phyloP scores from a whole-genome alignment of 2,888 invertebrate species.

The Epirrita christyi region DNA sequence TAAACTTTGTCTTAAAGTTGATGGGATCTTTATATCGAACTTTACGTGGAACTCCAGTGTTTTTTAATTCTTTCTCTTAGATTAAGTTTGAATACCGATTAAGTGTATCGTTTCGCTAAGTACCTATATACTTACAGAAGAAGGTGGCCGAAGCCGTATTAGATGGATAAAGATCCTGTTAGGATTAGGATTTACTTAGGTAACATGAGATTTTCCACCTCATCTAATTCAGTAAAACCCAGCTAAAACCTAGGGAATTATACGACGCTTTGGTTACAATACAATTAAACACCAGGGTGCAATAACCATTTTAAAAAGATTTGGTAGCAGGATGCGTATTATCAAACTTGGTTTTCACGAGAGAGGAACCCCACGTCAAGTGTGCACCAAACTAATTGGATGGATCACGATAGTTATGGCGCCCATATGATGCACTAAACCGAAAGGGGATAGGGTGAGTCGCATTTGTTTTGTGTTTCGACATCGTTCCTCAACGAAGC shows the following conservation, averaged over 20 bases:
- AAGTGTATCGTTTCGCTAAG: constrained; percentile 1
- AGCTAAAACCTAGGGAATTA: neutral
- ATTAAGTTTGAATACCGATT: constrained; percentile 12
- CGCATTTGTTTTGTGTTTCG: constrained; percentile 21
- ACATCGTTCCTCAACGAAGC: too few relatives aligned
- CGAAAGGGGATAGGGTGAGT: constrained; percentile 42
- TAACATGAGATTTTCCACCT: constrained; percentile 4
- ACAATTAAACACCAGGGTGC: too few relatives aligned
- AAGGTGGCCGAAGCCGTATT: constrained; percentile 13
- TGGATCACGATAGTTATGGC: constrained; percentile 62
- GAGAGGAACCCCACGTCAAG: constrained; percentile 25
- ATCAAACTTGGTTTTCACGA: constrained; percentile 18
- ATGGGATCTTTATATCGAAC: neutral
- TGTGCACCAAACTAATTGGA: constrained; percentile 66
- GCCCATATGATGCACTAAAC: constrained; percentile 42
- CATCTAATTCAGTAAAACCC: neutral
- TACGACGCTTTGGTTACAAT: too few relatives aligned
- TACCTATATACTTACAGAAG: neutral
- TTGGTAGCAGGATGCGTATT: too few relatives aligned
- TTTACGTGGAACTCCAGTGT: neutral
- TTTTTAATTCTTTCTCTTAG: neutral
- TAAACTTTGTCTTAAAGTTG: neutral
- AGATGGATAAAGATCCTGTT: neutral
- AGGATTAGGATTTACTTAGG: constrained; percentile 3
- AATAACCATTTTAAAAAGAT: too few relatives aligned